These are phyloP conservation scores for Pogonocherus hispidulus DNA, from an alignment of 2,888 invertebrate species.

Conservation along the genomic window DNA sequence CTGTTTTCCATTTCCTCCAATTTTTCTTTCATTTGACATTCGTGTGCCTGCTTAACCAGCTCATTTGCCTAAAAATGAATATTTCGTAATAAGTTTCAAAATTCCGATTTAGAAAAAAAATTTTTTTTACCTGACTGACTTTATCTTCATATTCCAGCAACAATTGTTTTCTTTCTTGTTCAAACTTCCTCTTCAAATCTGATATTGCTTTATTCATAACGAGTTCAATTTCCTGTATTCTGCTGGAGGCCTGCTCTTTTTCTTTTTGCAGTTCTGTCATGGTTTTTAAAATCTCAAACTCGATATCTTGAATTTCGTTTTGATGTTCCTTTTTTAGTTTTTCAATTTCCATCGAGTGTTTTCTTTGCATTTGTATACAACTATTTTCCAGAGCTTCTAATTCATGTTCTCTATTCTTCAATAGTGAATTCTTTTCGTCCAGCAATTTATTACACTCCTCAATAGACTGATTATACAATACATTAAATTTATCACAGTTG, in stretches of 20 bases:
- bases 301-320: conserved; percentile 60
- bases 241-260: conserved; percentile 50
- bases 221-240: conserved; percentile 53
- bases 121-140: conserved; percentile 57
- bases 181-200: conserved; percentile 58
- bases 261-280: conserved; percentile 61
- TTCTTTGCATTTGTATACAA: conserved; percentile 46
- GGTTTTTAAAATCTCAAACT: conserved; percentile 61
- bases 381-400: conserved; percentile 49
- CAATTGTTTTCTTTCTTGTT: conserved; percentile 59
- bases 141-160: conserved; percentile 56
- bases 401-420: conserved; percentile 46
- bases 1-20: conserved; percentile 67
- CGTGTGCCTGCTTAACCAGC: conserved; percentile 56
- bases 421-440: conserved; percentile 37
- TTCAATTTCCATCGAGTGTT: conserved; percentile 55
- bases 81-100: neutral
- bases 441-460: conserved; percentile 36
- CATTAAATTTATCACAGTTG: conserved; percentile 46
- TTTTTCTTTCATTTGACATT: conserved; percentile 68
- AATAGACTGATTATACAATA: conserved; percentile 40
- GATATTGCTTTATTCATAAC: conserved; percentile 49
- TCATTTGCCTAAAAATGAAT: conserved; percentile 58
- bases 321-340: conserved; percentile 55
- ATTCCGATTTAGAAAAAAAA: too few relatives aligned